Evolutionary conservation across 2,888 invertebrate genomes (phyloP), one percentile per base, ranked within the genome.

Genomic region (Eilema caniola): DNA sequence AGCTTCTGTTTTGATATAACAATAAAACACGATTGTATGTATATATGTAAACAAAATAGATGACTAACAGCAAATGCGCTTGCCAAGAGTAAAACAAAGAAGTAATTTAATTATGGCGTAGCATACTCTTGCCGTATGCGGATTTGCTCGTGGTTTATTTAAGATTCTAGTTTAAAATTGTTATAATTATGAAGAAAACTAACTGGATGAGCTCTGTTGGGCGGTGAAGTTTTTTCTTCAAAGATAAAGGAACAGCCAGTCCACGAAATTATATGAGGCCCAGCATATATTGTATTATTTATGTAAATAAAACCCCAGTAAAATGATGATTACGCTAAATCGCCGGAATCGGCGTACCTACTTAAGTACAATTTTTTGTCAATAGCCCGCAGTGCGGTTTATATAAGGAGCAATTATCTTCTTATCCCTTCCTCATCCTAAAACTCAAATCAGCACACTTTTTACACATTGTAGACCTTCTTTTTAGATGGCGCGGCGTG

Each of bases 1-100:
- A 71, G 70, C 37, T 74, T 78, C 72, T 83, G 81, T 81, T 81
- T 78, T 81, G 81, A 76, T 78, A 83, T 73, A 78, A 80, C 74
- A 81, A 81, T 81, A 81, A 80, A 80, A 80, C 81, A 70, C 73
- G 74, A 83, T 83, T 81, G 83, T 78, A 73, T 77, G 70, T 71
- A 61, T 74, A 66, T 76, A 78, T 78, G 72, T 83, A 83, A 78
- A 81, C 83, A 83, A 69, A 66, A 71, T 56, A 72, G 66, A 76
- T 81, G 79, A 83, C 66, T 76, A 81, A 78, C 73, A 67, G 20
- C 62, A 69, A 64, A 65, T 71, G 73, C 67, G 76, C 70, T 81
- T 73, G 79, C 72, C 53, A 66, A 68, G 73, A 78, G 76, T 76
- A 78, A 81, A 81, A 83, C 81, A 81, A 74, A 73, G 65, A 62